Conservation (phyloP, 1,140 invertebrate genomes). For the Drosophila parabipectinata region DNA sequence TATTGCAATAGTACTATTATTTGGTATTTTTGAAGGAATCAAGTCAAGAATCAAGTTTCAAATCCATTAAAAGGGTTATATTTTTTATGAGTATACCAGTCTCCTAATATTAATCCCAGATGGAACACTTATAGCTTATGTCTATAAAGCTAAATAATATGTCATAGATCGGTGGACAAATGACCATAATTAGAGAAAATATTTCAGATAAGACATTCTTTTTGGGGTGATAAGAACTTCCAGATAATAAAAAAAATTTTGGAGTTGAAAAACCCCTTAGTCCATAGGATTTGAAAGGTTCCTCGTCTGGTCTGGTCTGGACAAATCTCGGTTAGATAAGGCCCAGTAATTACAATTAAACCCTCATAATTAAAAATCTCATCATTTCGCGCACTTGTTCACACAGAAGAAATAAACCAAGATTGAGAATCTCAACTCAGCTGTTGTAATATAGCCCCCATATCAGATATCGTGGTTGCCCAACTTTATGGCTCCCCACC, state of each 20-base stretch:
- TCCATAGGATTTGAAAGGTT: neutral
- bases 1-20: no score
- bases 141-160: neutral
- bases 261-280: neutral
- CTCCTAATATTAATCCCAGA: neutral
- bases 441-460: constrained; percentile 28
- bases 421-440: constrained; percentile 8
- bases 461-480: constrained; percentile 4
- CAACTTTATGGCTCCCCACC: neutral
- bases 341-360: neutral
- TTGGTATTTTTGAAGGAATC: no score
- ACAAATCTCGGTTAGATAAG: constrained; percentile 2
- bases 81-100: neutral
- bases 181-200: neutral
- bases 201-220: constrained; percentile 3
- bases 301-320: neutral
- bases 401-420: constrained; percentile 9
- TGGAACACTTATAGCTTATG: neutral
- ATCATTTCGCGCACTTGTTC: constrained; percentile 37
- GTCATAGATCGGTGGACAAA: neutral
- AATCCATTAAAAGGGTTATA: neutral
- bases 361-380: neutral
- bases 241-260: neutral
- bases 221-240: neutral
- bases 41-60: no score